These are phyloP conservation scores for Drosophila fungiperda DNA, from an alignment of 2,888 invertebrate species.

Conservation along the genomic window DNA sequence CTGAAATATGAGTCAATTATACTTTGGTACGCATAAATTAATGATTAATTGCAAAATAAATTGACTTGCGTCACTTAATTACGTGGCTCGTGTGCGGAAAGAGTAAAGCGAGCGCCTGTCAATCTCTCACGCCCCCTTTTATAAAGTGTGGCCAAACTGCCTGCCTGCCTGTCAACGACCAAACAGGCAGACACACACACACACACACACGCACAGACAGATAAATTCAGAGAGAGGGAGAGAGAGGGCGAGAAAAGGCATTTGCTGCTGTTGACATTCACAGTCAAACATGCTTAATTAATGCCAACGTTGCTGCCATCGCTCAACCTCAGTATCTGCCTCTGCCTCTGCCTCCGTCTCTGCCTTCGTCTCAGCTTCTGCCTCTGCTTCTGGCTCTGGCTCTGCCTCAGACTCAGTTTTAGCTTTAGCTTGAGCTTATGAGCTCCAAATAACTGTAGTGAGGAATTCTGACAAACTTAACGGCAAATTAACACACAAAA, in stretches of 20 bases:
- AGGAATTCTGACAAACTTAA: conserved; percentile 75
- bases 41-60: conserved; percentile 83
- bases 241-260: conserved; percentile 25
- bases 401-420: conserved; percentile 16
- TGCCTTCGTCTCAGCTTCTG: conserved; percentile 11
- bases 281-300: conserved; percentile 82
- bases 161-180: conserved; percentile 63
- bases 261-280: conserved; percentile 78
- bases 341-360: conserved; percentile 28
- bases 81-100: conserved; percentile 56
- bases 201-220: conserved; percentile 12
- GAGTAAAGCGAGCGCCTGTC: conserved; percentile 51
- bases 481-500: conserved; percentile 64
- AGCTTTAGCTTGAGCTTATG: conserved; percentile 14
- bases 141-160: conserved; percentile 38
- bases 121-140: conserved; percentile 41
- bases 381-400: conserved; percentile 7
- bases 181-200: conserved; percentile 33
- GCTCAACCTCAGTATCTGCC: conserved; percentile 41
- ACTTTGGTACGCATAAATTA: conserved; percentile 80
- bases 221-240: not conserved
- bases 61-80: conserved; percentile 83
- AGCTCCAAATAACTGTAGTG: conserved; percentile 52
- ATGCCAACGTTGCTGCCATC: conserved; percentile 69
- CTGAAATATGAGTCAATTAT: conserved; percentile 80